Evolutionary conservation across 2,113 vertebrate genomes (phyloP).

Genomic region (Rutilus rutilus): DNA sequence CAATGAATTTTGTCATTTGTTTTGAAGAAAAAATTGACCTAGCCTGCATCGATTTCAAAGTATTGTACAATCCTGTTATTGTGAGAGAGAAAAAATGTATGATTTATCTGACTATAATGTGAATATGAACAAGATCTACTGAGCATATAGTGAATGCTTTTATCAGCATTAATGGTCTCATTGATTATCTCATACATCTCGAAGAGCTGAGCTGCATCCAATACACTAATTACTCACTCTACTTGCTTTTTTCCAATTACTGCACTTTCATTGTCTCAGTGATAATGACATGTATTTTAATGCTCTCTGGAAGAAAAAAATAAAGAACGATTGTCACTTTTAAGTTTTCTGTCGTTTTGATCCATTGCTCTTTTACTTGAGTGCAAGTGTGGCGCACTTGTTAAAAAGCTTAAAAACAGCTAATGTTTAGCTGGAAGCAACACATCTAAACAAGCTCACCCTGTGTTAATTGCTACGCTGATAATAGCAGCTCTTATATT

Average conservation of each 20-base stretch:
- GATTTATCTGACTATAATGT: background rate
- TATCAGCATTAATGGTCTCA: conserved; percentile 38
- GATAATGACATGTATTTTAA: conserved; percentile 20
- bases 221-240: background rate
- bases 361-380: background rate
- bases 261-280: background rate
- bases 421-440: background rate
- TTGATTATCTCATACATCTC: conserved; percentile 29
- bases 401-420: background rate
- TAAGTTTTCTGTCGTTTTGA: background rate
- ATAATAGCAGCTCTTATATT: background rate
- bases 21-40: background rate
- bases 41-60: background rate
- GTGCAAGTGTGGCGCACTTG: background rate
- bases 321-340: background rate
- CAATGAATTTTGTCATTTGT: background rate
- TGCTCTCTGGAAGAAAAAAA: background rate
- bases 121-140: background rate
- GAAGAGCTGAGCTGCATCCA: background rate
- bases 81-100: background rate
- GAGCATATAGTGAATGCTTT: conserved; percentile 38
- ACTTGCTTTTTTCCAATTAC: background rate
- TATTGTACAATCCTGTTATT: background rate
- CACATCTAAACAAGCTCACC: conserved; percentile 22
- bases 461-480: background rate